A percentile compares a stretch with the other conserved stretches of the same genome.
phyloP scores from a whole-genome alignment of 2,888 invertebrate species.

The Pharmacophagus antenor region DNA sequence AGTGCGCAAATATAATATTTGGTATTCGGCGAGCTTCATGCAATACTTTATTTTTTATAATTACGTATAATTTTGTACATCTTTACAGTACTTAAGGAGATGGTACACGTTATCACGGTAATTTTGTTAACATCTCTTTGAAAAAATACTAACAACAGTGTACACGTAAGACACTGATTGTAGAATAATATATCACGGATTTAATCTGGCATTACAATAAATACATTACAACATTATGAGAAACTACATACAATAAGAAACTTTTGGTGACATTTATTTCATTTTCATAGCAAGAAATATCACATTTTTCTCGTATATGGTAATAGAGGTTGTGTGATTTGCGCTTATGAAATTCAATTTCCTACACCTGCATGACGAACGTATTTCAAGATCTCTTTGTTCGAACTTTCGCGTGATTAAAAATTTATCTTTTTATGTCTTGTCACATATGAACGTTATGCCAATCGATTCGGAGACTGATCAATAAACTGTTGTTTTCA shows the following conservation, averaged over 20 bases:
- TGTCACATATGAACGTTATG: neutral
- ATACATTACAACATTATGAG: no score
- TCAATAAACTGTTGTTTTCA: neutral
- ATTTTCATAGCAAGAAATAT: constrained; percentile 38
- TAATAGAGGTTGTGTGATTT: constrained; percentile 68
- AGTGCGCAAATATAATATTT: no score
- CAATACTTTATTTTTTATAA: no score
- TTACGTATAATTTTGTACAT: no score
- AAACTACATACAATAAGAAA: neutral
- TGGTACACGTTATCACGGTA: no score
- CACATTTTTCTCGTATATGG: constrained; percentile 51
- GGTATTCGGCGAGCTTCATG: no score
- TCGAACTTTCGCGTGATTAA: constrained; percentile 25
- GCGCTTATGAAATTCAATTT: constrained; percentile 65
- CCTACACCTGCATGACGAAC: constrained; percentile 73
- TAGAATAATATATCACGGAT: no score
- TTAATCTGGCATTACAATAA: neutral
- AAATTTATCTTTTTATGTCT: constrained; percentile 18
- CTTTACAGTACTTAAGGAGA: no score
- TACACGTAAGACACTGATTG: no score
- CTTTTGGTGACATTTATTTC: constrained; percentile 13
- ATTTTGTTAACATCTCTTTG: no score
- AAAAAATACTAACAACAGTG: no score
- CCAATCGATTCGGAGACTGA: neutral
- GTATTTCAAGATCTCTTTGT: constrained; percentile 32